Conservation (phyloP, 2,113 vertebrate species). For the Gobiocypris rarus region DNA sequence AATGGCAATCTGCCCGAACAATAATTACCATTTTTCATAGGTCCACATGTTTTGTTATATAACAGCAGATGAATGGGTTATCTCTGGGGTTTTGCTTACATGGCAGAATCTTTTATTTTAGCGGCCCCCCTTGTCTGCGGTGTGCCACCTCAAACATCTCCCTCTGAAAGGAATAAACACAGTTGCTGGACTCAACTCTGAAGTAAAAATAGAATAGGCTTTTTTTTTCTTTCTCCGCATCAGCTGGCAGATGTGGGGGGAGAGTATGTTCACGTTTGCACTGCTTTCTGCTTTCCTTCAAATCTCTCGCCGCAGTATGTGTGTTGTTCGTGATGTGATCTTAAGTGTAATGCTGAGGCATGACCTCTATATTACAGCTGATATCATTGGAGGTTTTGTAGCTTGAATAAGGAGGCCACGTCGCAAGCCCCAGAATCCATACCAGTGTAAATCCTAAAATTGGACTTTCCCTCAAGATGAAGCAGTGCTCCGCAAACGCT, state of each 20-base stretch:
- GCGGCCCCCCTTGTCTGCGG: not conserved
- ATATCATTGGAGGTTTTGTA: not conserved
- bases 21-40: slow-evolving; percentile 40
- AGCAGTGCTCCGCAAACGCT: not conserved
- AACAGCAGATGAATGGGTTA: slow-evolving; percentile 43
- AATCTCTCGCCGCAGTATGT: slow-evolving; percentile 22
- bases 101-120: slow-evolving; percentile 10
- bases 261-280: not conserved
- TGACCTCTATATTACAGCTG: not conserved
- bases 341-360: slow-evolving; percentile 10
- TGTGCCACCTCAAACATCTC: slow-evolving; percentile 33
- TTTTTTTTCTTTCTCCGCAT: slow-evolving; percentile 24
- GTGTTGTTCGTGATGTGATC: slow-evolving; percentile 23
- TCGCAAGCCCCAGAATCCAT: not conserved
- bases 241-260: slow-evolving; percentile 8
- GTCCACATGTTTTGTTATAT: slow-evolving; percentile 27
- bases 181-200: slow-evolving; percentile 11
- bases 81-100: slow-evolving; percentile 23
- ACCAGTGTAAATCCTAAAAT: slow-evolving; percentile 17
- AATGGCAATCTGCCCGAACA: not conserved
- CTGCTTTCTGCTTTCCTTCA: slow-evolving; percentile 12
- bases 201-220: slow-evolving; percentile 29
- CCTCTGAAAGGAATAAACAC: slow-evolving; percentile 4
- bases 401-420: not conserved
- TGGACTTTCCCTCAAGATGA: slow-evolving; percentile 24